Evolutionary conservation across 2,888 invertebrate genomes (phyloP), one percentile per base, ranked within the genome.

Genomic region (Latrodectus hesperus): DNA sequence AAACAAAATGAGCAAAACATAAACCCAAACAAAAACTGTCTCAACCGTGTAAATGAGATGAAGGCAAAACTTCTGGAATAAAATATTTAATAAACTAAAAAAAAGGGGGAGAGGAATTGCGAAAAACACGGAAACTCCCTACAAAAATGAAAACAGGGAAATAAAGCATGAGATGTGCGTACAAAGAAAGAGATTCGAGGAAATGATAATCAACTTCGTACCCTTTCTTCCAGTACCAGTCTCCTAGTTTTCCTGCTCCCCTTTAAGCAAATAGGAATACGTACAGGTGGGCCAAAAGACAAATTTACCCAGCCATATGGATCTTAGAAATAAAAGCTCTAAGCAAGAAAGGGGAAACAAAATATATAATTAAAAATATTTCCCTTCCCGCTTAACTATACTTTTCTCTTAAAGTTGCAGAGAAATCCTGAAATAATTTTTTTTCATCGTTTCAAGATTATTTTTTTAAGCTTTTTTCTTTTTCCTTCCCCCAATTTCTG

Each of bases 41-140:
- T 77, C 76, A 72, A 76, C 76, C 71, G 83, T 75, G 83, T 71
- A 83, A 83, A 83, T 71, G 83, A 70, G 83, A 26, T 60, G 71
- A 83, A 26, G 71, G 52, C 26, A 51, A 65, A 68, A 53, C 65
- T 72, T 52, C 60, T 52, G 22, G 55, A 52, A 52, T 60, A 60
- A 82, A 82, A 82, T 71, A 51, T 53, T 68, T 51, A 65, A 68
- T 38, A 6, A 68, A 17, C 10, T 4, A 78, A 55, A 22, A 73
- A 81, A 51, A 51, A 72, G 52, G 38, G 38, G 38, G 38, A 38
- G 38, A 38, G 1, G 38, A 38, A 38, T 38, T 38, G 38, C 38
- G 38, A 38, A 38, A 38, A 38, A 38, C 38, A 38, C 38, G 38
- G 38, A 38, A 38, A 53, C 55, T 68, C 55, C 38, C 55, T n/a